A percentile compares a stretch with the other conserved stretches of the same genome.
Conservation (phyloP, 2,797 vertebrate species). For the Amblyopsis hoosieri region DNA sequence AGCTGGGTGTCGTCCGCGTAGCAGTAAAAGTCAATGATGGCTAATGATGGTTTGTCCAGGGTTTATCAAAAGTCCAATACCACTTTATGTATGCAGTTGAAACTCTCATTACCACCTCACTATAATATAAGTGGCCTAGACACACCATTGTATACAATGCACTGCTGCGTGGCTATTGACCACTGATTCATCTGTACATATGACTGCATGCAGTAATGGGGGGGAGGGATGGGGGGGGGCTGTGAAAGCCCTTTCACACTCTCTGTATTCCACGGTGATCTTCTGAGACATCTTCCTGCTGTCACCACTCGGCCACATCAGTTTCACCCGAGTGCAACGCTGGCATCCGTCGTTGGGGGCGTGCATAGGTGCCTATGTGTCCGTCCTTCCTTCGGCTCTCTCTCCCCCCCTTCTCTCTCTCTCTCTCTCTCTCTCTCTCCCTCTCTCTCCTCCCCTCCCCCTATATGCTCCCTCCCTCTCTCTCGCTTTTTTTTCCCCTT, state of each 20-base stretch:
- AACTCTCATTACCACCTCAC: too few relatives aligned
- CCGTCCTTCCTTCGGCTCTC: slow-evolving; percentile 31
- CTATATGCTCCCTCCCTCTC: slow-evolving; percentile 29
- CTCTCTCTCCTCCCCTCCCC: slow-evolving; percentile 59
- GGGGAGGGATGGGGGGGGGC: neutral
- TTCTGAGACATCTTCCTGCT: slow-evolving; percentile 48
- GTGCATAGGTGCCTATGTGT: slow-evolving; percentile 30
- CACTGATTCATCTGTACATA: too few relatives aligned
- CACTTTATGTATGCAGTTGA: too few relatives aligned
- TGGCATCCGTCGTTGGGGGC: slow-evolving; percentile 73
- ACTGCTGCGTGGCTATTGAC: too few relatives aligned
- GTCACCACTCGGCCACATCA: slow-evolving; percentile 57
- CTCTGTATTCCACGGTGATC: slow-evolving; percentile 30
- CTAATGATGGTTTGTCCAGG: too few relatives aligned
- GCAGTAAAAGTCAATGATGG: too few relatives aligned
- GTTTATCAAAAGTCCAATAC: too few relatives aligned
- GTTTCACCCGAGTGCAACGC: slow-evolving; percentile 78
- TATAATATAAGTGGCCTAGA: too few relatives aligned
- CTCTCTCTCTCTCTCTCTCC: slow-evolving; percentile 52
- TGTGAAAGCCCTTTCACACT: slow-evolving; percentile 31
- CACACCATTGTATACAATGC: too few relatives aligned
- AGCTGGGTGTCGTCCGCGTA: too few relatives aligned
- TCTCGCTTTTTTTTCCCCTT: slow-evolving; percentile 1
- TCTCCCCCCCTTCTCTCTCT: slow-evolving; percentile 64
- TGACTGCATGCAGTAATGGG: too few relatives aligned